Evolutionary conservation across 1,140 invertebrate species (phyloP), one percentile per base, ranked within the genome.

Genomic region (Wasmannia auropunctata): DNA sequence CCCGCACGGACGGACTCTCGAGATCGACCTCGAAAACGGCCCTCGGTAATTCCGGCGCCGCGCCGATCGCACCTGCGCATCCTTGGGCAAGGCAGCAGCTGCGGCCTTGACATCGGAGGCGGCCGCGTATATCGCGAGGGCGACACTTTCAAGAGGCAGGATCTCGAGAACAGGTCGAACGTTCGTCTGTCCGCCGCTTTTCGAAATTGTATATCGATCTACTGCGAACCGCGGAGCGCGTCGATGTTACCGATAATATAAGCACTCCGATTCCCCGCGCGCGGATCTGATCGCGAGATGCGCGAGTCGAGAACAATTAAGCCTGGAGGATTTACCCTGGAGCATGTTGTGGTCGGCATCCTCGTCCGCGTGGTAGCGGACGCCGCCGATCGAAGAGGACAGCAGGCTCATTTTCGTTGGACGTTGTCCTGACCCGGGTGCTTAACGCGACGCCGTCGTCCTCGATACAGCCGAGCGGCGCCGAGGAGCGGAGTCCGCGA

Each of bases 321-420:
- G 16, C 49, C n/a, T n/a, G n/a, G 84, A 81, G 81, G n/a, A 92
- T 92, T 95, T 94, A 95, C 95, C 95, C 92, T 95, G 94, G 1
- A 95, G 93, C 95, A 95, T 95, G 77, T 94, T 94, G 90, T 93
- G 91, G 63, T 94, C 92, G 56, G 90, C 88, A 43, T 95, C 94
- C 74, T 95, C 95, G 88, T 95, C 94, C 79, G 91, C 92, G 43
- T 93, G 92, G 84, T 91, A 93, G 65, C 91, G 90, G 49, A 94
- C 91, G 86, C 88, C 92, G 90, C 90, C 92, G 84, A 92, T 89
- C 85, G 93, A 92, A 58, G 94, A 90, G 72, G 91, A 91, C 54
- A 92, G 86, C 28, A 93, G 90, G 86, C 91, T 93, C 92, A 93
- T 93, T 51, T 74, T 87, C 74, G 62, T 40, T n/a, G n/a, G 31